Evolutionary conservation across 2,797 vertebrate genomes (phyloP), one percentile per base, ranked within the genome.

Genomic region (Tarsius wallacei): DNA sequence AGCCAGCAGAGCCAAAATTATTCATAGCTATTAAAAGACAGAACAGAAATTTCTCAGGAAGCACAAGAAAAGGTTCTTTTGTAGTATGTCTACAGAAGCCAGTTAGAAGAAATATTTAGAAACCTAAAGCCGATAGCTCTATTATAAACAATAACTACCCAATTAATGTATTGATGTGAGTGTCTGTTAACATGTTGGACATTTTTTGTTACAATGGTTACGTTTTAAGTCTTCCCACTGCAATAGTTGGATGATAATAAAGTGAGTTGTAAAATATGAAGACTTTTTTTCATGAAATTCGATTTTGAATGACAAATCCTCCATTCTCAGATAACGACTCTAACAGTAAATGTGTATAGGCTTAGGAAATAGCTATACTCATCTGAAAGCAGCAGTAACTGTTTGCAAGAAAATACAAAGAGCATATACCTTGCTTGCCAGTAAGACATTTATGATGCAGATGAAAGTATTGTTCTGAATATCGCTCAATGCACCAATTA

Each of bases 401-500:
- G 24, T 93, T 89, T 87, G 42, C 55, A 76, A 74, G 86, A 78
- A 91, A 81, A 73, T 73, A 87, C 78, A 59, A 97, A 97, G 63
- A 71, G 0, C 1, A 31, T 55, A 31, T 36, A n/a, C 47, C 87
- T 95, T 88, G 31, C 80, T 82, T 49, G 64, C 77, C 55, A 68
- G 42, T 12, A 28, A 19, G 73, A 1, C 68, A 26, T 68, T 89
- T 93, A 73, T 68, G 88, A 49, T 0, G 15, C 8, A 59, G 70
- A 49, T 93, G 71, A 97, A 95, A 63, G 81, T 70, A 93, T 90
- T 93, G 93, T 97, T 95, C 87, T 70, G n/a, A 89, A 51, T 74
- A 93, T 71, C 82, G 26, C 42, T 92, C 85, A 55, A 16, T 74
- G 28, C 14, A 63, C 81, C 97, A 97, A 93, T 97, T 98, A 97